phyloP scores from a whole-genome alignment of 2,797 vertebrate genomes.

The Chaetodon trifasciatus region DNA sequence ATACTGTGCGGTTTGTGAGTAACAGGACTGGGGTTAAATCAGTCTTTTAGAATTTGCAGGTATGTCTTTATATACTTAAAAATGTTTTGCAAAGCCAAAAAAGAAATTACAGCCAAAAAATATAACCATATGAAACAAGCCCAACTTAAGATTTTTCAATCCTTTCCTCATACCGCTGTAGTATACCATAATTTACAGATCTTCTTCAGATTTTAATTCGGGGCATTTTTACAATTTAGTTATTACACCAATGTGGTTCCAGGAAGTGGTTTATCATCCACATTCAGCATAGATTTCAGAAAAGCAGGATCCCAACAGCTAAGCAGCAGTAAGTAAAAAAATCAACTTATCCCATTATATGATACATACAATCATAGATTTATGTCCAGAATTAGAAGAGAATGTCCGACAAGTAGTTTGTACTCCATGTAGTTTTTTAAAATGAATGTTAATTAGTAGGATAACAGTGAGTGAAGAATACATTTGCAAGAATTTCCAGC shows the following conservation, averaged over 20 bases:
- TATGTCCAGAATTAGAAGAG: neutral
- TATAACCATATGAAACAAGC: neutral
- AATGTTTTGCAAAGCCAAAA: neutral
- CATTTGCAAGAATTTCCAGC: slow-evolving; percentile 59
- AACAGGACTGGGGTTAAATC: neutral
- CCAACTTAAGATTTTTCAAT: neutral
- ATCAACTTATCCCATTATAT: neutral
- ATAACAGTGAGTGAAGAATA: slow-evolving; percentile 35
- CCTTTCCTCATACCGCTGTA: neutral
- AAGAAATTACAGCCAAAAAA: too few relatives aligned
- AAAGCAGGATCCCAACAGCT: slow-evolving; percentile 1
- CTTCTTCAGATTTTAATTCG: neutral
- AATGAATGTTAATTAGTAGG: slow-evolving; percentile 43
- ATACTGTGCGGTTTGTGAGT: neutral
- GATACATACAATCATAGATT: neutral
- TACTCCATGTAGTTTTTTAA: neutral
- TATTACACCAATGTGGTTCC: neutral
- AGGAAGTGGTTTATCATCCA: neutral
- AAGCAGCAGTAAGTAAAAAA: neutral
- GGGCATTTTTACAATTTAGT: slow-evolving; percentile 8
- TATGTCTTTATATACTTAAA: neutral
- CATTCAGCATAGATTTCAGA: neutral
- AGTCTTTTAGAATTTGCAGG: neutral
- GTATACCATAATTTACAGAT: neutral
- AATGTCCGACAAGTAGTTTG: neutral